Base-by-base conservation (phyloP, 2,797 vertebrate species). In the Carcharodon carcharias region DNA sequence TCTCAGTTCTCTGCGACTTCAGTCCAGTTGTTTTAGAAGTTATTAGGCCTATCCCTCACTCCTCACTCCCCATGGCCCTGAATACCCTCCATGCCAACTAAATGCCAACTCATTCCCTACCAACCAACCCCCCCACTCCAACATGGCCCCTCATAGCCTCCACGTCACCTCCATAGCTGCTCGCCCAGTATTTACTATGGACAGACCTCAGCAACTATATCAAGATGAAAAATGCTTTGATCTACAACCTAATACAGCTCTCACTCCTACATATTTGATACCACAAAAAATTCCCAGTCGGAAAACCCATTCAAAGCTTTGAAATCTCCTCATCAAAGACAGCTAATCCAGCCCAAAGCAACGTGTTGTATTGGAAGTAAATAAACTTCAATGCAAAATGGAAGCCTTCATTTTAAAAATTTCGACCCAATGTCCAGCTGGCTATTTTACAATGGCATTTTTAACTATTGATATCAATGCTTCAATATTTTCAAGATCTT, bases 361-460 rank as follows among this genome's bases (percentile, higher is more conserved):
- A 35, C n/a, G 50, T 73, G 7, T 50, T 56, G 31, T 95, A 31
- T 28, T 73, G 3, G 28, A 95, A 95, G 77, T 95, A 31, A 95
- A 73, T 71, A 18, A 40, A 23, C 14, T 56, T 58, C 45, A 77
- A 95, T 95, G 28, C 45, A n/a, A 93, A 67, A 40, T 4, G 40
- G 94, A 95, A 95, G 31, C 31, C 31, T 69, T 63, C 16, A 56
- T 67, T 95, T 95, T 31, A 95, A 95, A 45, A 77, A 73, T 77
- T 3, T 77, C 31, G n/a, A 26, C 45, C 35, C 31, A 56, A 28
- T 35, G 14, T 93, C n/a, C 45, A 69, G 26, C 93, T 95, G 54
- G 69, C 45, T n/a, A 50, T 11, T 67, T 50, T 95, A 50, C 26
- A 23, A 50, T 69, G 92, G n/a, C 65, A 94, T 67, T 95, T 73